phyloP scores from a whole-genome alignment of 2,888 invertebrate genomes.

The Agrotis segetum region DNA sequence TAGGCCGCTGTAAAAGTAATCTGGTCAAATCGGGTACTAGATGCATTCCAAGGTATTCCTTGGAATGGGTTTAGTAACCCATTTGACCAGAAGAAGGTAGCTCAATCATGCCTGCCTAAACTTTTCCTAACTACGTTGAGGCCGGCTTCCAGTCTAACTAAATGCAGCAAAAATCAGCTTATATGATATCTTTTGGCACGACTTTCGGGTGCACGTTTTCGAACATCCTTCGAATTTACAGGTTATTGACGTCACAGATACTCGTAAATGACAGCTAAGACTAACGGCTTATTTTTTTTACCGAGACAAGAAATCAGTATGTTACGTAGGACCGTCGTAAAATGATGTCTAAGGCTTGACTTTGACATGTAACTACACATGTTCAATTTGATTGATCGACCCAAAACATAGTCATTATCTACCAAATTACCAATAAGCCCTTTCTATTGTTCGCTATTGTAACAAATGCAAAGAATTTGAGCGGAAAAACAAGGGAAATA shows the following conservation, averaged over 20 bases:
- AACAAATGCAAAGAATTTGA: not conserved
- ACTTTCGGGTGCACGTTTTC: not conserved
- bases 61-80: too few species aligned
- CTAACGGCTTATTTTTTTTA: not conserved
- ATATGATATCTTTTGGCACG: not conserved
- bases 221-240: not conserved
- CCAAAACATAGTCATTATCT: not conserved
- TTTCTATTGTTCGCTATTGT: not conserved
- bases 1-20: too few species aligned
- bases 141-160: not conserved
- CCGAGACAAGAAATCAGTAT: not conserved
- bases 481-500: slow-evolving; percentile 11
- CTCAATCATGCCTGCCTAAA: too few species aligned
- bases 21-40: too few species aligned
- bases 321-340: not conserved
- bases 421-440: not conserved
- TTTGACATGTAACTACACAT: too few species aligned
- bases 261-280: not conserved
- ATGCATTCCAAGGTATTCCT: too few species aligned
- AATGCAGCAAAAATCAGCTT: too few species aligned
- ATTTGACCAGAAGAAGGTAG: too few species aligned
- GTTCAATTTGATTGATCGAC: not conserved
- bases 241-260: not conserved
- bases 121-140: not conserved
- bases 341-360: not conserved